phyloP scores from a whole-genome alignment of 1,140 invertebrate genomes.

The Cydia splendana region DNA sequence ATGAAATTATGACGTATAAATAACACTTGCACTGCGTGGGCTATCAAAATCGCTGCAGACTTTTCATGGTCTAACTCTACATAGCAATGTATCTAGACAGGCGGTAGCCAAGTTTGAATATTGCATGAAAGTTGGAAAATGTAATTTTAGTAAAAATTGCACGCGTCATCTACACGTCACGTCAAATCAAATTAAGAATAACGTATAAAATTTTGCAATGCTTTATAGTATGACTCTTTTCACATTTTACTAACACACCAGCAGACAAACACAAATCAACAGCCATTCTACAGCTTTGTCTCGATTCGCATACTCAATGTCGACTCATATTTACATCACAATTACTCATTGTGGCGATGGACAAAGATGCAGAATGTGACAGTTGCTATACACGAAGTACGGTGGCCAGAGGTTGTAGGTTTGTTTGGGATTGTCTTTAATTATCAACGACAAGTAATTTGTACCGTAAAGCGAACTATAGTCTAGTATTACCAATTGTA shows the following conservation, averaged over 20 bases:
- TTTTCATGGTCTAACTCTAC: too few relatives aligned
- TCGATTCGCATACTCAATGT: constrained; percentile 15
- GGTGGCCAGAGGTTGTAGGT: not conserved
- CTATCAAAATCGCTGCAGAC: too few relatives aligned
- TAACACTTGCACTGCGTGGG: too few relatives aligned
- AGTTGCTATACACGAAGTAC: constrained; percentile 18
- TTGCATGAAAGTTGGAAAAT: too few relatives aligned
- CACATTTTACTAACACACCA: not conserved
- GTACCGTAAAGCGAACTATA: not conserved
- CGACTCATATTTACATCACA: constrained; percentile 24
- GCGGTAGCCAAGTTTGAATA: too few relatives aligned
- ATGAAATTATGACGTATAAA: too few relatives aligned
- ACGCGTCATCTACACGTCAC: too few relatives aligned
- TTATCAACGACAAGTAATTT: not conserved
- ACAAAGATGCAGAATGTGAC: constrained; percentile 20
- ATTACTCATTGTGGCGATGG: not conserved
- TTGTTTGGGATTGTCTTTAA: not conserved
- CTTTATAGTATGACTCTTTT: not conserved
- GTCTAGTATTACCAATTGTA: too few relatives aligned
- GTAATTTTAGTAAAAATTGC: too few relatives aligned
- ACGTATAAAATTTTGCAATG: not conserved
- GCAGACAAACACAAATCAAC: not conserved
- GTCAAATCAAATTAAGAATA: not conserved
- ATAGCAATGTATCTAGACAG: too few relatives aligned
- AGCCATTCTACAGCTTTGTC: constrained; percentile 5